Evolutionary conservation across 2,113 vertebrate genomes (phyloP).

Genomic region (Pampusana beccarii): DNA sequence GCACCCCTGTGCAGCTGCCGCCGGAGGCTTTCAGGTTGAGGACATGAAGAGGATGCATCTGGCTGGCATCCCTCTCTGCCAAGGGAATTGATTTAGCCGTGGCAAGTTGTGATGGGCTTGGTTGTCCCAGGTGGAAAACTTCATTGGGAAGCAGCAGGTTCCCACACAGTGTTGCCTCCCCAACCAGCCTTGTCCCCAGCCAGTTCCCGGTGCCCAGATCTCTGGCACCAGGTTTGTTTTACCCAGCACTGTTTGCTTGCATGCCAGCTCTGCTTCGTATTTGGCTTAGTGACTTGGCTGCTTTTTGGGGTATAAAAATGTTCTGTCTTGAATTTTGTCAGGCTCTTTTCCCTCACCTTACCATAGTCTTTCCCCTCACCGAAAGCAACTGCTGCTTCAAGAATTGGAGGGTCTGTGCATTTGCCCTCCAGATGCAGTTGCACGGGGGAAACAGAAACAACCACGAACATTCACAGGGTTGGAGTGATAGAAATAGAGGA

Average conservation of each 20-base stretch:
- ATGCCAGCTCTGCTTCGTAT: background rate
- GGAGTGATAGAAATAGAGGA: background rate
- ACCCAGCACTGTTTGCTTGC: background rate
- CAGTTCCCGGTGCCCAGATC: background rate
- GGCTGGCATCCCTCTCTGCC: background rate
- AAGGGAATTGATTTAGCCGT: background rate
- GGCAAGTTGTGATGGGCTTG: background rate
- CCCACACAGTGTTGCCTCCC: background rate
- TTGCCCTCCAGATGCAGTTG: background rate
- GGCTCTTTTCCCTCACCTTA: background rate
- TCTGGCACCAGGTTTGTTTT: background rate
- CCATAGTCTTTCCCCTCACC: background rate
- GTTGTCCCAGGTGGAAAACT: background rate
- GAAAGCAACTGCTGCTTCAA: background rate
- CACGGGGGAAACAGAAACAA: background rate
- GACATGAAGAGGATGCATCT: background rate
- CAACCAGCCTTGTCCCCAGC: background rate
- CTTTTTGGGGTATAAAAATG: background rate
- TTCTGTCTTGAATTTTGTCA: background rate
- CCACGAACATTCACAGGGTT: too few species aligned
- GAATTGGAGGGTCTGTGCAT: background rate
- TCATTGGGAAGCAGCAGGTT: background rate
- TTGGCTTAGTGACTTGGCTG: background rate
- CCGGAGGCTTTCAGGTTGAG: background rate
- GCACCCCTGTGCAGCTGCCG: background rate